Base-by-base conservation (phyloP, 2,113 vertebrate genomes). In the Entosphenus tridentatus region DNA sequence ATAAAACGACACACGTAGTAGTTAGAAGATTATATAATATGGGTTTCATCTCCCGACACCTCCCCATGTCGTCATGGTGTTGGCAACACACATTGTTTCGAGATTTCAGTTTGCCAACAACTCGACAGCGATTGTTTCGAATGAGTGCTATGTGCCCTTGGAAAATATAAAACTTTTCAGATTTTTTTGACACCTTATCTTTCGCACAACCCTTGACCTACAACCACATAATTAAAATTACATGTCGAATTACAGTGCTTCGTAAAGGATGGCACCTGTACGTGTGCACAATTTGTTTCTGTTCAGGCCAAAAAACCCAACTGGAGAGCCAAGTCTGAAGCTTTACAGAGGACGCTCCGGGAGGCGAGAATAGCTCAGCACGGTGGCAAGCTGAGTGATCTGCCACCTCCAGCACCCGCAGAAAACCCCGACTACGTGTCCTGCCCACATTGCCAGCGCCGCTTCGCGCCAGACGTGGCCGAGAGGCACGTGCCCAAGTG, bases 401-500 rank as follows among this genome's bases (percentile, higher is more conserved):
- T 78, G 71, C 75, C 77, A 8, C 75, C 75, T 0, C 1, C 74
- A 56, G 72, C 76, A 57, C 77, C 79, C 16, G 74, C 75, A 1
- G 73, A 78, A 12, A 79, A 80, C 10, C 71, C 79, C 3, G 82
- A 83, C 74, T 82, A 84, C 0, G 3, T 83, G 55, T 68, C 77
- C 70, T 87, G 83, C 67, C 81, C 83, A 11, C 79, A 85, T 71
- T 86, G 84, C 8, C 76, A 68, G 12, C 76, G 80, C 9, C 73
- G 69, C 57, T 85, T 89, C 75, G 79, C 80, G 18, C 81, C 82
- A 12, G 76, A 70, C 2, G 79, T 74, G 55, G 81, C 81, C 0
- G 78, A 85, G 72, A 76, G 78, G 70, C 82, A 87, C 12, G 75
- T 85, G 75, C 78, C 81, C 18, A 84, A 79, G 71, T 85, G 80